These are phyloP conservation scores for Indicator indicator DNA, from an alignment of 2,113 vertebrate species.

Conservation along the genomic window DNA sequence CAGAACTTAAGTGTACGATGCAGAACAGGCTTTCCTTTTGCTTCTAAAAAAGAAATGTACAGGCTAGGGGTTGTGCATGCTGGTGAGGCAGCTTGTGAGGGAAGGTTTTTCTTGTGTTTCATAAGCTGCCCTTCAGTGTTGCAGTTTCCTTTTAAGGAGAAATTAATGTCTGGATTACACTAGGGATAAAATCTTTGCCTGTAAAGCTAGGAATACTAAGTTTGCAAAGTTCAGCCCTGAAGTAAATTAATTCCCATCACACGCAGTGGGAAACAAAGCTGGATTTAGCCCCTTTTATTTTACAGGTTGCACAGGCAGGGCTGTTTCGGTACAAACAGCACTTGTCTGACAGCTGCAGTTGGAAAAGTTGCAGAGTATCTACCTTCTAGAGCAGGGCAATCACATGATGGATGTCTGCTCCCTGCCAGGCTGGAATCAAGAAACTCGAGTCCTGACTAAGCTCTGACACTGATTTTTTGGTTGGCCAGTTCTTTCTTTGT, in stretches of 20 bases:
- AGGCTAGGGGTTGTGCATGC: not conserved
- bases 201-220: not conserved
- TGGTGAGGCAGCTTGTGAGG: not conserved
- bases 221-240: not conserved
- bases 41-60: not conserved
- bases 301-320: not conserved
- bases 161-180: not conserved
- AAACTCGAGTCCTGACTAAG: not conserved
- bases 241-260: not conserved
- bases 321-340: not conserved
- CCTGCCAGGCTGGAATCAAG: not conserved
- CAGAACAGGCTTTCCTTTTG: not conserved
- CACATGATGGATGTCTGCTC: not conserved
- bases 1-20: not conserved
- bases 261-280: not conserved
- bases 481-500: constrained; percentile 9
- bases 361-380: not conserved
- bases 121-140: not conserved
- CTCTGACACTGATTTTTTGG: not conserved
- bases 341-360: not conserved
- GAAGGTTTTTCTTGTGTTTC: not conserved
- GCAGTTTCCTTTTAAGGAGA: not conserved
- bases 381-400: not conserved
- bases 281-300: not conserved
- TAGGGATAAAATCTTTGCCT: not conserved